Conservation (phyloP, 2,888 invertebrate species). For the Saturnia japonica region DNA sequence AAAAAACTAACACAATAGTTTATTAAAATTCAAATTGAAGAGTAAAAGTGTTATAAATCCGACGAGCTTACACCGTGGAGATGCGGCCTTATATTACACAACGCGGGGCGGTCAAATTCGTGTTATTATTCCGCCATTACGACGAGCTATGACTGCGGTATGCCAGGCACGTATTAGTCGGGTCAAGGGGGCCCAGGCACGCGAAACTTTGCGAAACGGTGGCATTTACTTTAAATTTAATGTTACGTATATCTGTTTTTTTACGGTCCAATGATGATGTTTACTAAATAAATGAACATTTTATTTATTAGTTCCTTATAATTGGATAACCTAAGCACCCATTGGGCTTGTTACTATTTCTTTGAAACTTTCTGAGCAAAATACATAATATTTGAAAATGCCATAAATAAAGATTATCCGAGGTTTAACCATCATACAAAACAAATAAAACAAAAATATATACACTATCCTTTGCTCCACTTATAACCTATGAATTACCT, state of each 20-base stretch:
- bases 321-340: too few species aligned
- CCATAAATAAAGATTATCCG: too few species aligned
- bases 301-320: too few species aligned
- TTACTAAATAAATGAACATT: too few species aligned
- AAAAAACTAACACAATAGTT: not conserved
- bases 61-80: not conserved
- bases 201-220: slow-evolving; percentile 2
- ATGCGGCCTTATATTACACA: slow-evolving; percentile 1
- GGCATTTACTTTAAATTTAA: not conserved
- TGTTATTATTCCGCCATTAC: slow-evolving; percentile 15
- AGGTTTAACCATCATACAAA: too few species aligned
- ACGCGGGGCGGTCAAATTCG: slow-evolving; percentile 7
- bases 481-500: too few species aligned
- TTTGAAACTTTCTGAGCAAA: too few species aligned
- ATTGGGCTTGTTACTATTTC: too few species aligned
- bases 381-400: too few species aligned
- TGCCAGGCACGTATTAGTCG: slow-evolving; percentile 15
- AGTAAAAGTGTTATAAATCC: slow-evolving; percentile 5
- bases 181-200: slow-evolving; percentile 10
- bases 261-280: too few species aligned
- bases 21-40: not conserved
- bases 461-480: too few species aligned
- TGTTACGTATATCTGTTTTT: not conserved
- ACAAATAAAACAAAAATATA: too few species aligned
- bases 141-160: slow-evolving; percentile 6